Evolutionary conservation across 1,140 invertebrate genomes (phyloP).

Genomic region (Tetramorium alpestre): DNA sequence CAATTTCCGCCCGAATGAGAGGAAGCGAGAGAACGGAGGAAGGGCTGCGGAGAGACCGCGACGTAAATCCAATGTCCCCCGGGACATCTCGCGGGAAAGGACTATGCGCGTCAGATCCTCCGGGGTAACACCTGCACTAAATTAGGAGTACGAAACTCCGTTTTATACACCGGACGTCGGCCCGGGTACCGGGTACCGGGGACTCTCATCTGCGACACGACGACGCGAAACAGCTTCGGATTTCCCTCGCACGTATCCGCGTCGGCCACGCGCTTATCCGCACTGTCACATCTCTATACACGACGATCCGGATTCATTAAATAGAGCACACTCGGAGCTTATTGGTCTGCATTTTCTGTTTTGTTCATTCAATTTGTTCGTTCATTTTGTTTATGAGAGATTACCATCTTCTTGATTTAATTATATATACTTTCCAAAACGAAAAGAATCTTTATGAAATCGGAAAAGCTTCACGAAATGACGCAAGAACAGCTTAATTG

Average conservation of each 20-base stretch:
- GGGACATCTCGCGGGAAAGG: slow-evolving; percentile 51
- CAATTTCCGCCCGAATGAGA: slow-evolving; percentile 60
- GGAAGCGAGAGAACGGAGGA: background rate
- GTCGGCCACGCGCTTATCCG: background rate
- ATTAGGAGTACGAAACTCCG: slow-evolving; percentile 80
- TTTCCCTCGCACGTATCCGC: slow-evolving; percentile 4
- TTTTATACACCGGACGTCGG: slow-evolving; percentile 71
- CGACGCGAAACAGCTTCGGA: slow-evolving; percentile 48
- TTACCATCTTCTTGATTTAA: background rate
- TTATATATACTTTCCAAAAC: background rate
- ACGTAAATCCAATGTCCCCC: slow-evolving; percentile 70
- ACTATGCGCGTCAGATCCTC: slow-evolving; percentile 70
- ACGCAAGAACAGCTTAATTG: background rate
- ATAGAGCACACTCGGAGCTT: background rate
- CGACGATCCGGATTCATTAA: background rate
- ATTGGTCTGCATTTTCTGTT: background rate
- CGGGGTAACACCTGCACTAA: slow-evolving; percentile 80
- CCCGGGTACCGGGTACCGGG: slow-evolving; percentile 21
- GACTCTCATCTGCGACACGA: slow-evolving; percentile 67
- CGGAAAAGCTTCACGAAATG: background rate
- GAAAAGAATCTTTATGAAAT: background rate
- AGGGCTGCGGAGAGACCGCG: slow-evolving; percentile 52
- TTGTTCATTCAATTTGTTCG: background rate
- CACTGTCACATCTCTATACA: background rate
- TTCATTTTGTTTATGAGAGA: background rate